Percentiles rank a stretch among this genome's conserved stretches.
Evolutionary conservation across 1,140 invertebrate species (phyloP).

Genomic region (Stegodyphus mimosarum): DNA sequence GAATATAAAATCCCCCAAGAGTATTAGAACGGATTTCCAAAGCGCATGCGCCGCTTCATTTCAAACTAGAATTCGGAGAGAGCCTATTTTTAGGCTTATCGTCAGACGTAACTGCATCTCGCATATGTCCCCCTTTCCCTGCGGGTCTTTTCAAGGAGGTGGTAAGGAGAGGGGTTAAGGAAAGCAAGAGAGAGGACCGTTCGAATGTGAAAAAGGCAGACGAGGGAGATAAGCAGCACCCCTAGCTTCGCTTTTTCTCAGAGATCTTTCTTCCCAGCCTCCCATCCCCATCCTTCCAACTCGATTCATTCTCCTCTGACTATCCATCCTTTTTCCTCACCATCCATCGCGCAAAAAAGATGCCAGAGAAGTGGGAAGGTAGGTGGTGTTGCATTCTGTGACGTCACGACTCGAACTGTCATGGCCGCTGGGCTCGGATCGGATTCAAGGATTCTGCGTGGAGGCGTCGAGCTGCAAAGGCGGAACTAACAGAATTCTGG

Average conservation of each 20-base stretch:
- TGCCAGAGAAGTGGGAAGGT: slow-evolving; percentile 3
- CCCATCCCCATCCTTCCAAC: too few relatives aligned
- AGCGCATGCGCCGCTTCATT: too few relatives aligned
- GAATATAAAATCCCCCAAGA: too few relatives aligned
- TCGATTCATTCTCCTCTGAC: slow-evolving; percentile 6
- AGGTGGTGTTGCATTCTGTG: background rate
- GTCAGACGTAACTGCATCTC: too few relatives aligned
- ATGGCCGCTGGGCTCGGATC: slow-evolving; percentile 23
- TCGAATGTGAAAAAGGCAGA: slow-evolving; percentile 20
- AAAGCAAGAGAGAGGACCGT: background rate
- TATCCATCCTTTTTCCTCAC: slow-evolving; percentile 3
- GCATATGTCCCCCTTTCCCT: background rate
- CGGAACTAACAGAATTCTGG: slow-evolving; percentile 29
- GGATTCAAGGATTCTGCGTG: slow-evolving; percentile 22
- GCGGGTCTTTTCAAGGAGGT: slow-evolving; percentile 9
- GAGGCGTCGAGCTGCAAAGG: slow-evolving; percentile 14
- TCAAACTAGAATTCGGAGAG: too few relatives aligned
- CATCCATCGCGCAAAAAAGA: background rate
- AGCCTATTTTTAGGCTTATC: too few relatives aligned
- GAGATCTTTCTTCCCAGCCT: background rate
- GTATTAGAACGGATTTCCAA: too few relatives aligned
- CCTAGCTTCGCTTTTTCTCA: background rate
- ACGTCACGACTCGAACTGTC: slow-evolving; percentile 12
- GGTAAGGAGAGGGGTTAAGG: slow-evolving; percentile 15
- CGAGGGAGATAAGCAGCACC: slow-evolving; percentile 13